Conservation (phyloP, 1,140 invertebrate species). For the Rhagoletis zephyria region DNA sequence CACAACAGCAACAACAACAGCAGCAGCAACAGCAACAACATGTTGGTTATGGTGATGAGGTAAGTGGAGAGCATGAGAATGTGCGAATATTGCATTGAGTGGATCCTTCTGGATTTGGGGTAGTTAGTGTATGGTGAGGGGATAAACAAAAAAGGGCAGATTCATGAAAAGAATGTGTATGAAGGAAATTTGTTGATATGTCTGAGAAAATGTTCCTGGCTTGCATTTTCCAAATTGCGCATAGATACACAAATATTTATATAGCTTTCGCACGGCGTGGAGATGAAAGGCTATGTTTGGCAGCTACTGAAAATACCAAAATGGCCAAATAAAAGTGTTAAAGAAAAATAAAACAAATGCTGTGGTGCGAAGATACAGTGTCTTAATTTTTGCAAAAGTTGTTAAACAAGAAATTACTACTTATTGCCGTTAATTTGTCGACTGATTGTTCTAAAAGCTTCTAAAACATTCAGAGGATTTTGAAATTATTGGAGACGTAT, state of each 20-base stretch:
- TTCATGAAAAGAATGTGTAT: no score
- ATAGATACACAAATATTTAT: background rate
- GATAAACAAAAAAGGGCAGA: background rate
- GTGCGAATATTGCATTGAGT: background rate
- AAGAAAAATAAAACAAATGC: no score
- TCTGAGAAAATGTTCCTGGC: background rate
- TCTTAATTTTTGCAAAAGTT: no score
- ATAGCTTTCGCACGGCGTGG: background rate
- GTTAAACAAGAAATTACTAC: no score
- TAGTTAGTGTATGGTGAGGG: background rate
- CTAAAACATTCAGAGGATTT: no score
- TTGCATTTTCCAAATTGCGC: background rate
- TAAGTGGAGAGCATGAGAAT: slow-evolving; percentile 38
- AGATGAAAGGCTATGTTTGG: background rate
- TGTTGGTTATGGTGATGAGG: slow-evolving; percentile 55
- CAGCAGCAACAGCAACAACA: slow-evolving; percentile 51
- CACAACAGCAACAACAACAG: slow-evolving; percentile 56
- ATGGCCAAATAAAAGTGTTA: slow-evolving; percentile 1
- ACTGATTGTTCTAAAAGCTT: no score
- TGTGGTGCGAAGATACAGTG: no score
- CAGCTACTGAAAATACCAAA: background rate
- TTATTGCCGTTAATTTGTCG: no score
- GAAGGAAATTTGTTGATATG: no score
- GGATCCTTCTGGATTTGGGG: background rate
- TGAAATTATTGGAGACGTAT: no score